Evolutionary conservation across 2,888 invertebrate genomes (phyloP), one percentile per base, ranked within the genome.

Genomic region (Physocephala rufipes): DNA sequence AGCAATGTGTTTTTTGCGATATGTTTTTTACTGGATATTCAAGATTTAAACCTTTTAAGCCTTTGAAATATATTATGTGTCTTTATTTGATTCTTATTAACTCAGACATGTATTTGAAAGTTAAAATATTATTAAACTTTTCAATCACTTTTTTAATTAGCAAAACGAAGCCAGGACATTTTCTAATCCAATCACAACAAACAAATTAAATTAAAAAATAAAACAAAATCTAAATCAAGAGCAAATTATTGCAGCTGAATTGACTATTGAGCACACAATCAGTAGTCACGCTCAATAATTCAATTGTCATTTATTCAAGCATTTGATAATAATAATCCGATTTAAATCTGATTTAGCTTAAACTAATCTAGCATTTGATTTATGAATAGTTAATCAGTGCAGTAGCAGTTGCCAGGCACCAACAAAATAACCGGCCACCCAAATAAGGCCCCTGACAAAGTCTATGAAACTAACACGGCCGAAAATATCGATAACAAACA

Each of bases 321-420:
- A 73, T 73, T 67, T 74, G 67, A 67, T 59, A 59, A 61, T 47
- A 67, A 69, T 75, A 76, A 74, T 72, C 74, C 74, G 75, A 74
- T 75, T 75, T 74, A 75, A 73, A 74, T 67, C 68, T n/a, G n/a
- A n/a, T n/a, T 66, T 72, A 73, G 75, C 76, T 74, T 75, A 76
- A 36, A 73, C 72, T 73, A 71, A 67, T 71, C 71, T 67, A 69
- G 72, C 61, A 55, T 70, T 72, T 67, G 67, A 67, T 67, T 30
- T 67, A 58, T 7, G 55, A 47, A 49, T 49, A 28, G 24, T 61
- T 61, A 15, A 21, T 7, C 9, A 9, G 36, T 36, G 4, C 55
- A 51, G 51, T 21, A 51, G 51, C 51, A 51, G n/a, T 51, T 12
- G 21, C 36, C 36, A 36, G 36, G 5, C 36, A 36, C 36, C 36